A percentile compares a stretch with the other conserved stretches of the same genome.
Evolutionary conservation across 2,113 vertebrate genomes (phyloP).

Genomic region (human (Homo sapiens)): DNA sequence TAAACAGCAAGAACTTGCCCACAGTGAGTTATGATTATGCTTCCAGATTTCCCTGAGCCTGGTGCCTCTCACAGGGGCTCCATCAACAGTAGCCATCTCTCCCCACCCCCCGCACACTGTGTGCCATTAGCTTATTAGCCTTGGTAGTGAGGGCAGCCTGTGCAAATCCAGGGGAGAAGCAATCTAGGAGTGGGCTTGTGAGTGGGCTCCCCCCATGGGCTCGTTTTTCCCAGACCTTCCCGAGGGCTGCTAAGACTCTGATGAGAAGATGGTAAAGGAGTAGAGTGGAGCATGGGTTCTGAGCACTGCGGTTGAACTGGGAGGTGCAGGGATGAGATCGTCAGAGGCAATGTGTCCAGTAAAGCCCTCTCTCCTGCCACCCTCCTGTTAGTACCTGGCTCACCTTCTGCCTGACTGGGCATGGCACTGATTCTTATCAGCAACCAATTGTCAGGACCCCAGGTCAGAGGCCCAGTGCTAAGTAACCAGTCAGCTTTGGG

Average conservation of each 20-base stretch:
- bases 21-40: accelerated
- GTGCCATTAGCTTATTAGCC: accelerated
- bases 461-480: too few species aligned
- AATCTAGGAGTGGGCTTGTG: too few species aligned
- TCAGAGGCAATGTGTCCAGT: not conserved
- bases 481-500: not conserved
- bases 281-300: accelerated
- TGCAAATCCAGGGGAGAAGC: not conserved
- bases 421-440: not conserved
- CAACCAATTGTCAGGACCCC: not conserved
- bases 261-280: not conserved
- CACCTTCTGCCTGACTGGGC: not conserved
- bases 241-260: not conserved
- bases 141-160: accelerated
- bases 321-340: accelerated
- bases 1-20: not conserved
- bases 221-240: not conserved
- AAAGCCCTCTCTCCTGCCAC: not conserved
- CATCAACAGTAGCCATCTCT: accelerated
- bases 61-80: too few species aligned
- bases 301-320: accelerated
- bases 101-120: accelerated
- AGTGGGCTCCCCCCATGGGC: not conserved
- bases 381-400: too few species aligned
- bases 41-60: not conserved